Percentiles rank a stretch among this genome's conserved stretches.
phyloP scores from a whole-genome alignment of 2,888 invertebrate species.

The Pollenia amentaria region DNA sequence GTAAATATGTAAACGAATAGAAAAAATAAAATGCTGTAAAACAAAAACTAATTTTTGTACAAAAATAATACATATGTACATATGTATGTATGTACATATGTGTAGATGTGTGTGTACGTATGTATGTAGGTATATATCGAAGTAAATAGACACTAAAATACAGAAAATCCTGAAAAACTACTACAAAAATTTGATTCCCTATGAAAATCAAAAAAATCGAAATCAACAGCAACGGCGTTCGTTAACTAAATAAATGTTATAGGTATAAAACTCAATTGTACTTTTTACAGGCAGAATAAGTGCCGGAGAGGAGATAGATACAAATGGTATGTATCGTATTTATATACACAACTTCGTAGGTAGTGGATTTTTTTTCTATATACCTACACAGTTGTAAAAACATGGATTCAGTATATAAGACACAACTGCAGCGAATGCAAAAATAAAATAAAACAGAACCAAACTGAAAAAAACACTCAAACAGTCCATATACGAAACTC shows the following conservation, averaged over 20 bases:
- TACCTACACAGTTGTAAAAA: too few species aligned
- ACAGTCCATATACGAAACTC: conserved; percentile 30
- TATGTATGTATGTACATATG: background rate
- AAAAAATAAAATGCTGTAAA: background rate
- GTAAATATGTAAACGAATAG: background rate
- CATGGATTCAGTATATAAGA: conserved; percentile 35
- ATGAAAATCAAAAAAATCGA: background rate
- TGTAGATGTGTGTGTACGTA: background rate
- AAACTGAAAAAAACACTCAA: conserved; percentile 14
- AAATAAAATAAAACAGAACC: background rate
- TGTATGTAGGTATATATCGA: too few species aligned
- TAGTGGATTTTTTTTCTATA: too few species aligned
- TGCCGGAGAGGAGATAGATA: background rate
- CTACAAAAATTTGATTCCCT: background rate
- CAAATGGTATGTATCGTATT: background rate
- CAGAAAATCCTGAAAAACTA: background rate
- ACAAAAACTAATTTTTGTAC: background rate
- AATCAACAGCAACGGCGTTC: background rate
- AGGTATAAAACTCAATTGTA: conserved; percentile 30
- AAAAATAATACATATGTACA: background rate
- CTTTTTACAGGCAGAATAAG: background rate
- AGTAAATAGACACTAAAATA: conserved; percentile 7
- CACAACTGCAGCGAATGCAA: conserved; percentile 50
- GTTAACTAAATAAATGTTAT: background rate
- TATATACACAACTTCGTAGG: background rate